Evolutionary conservation across 2,797 vertebrate species (phyloP).

Genomic region (Spheniscus humboldti): DNA sequence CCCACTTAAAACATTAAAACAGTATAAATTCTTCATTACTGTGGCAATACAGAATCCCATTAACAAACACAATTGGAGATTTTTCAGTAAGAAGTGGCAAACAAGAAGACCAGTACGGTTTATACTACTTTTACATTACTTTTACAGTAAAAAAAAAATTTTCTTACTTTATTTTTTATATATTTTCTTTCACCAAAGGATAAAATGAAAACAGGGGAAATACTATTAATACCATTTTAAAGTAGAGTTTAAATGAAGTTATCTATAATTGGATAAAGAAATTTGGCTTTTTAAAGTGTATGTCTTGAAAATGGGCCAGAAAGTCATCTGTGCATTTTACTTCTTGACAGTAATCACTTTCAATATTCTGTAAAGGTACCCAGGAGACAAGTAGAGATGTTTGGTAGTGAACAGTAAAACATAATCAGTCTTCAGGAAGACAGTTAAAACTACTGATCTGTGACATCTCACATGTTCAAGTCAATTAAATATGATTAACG

Average conservation of each 20-base stretch:
- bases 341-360: conserved; percentile 76
- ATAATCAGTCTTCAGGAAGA: conserved; percentile 75
- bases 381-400: conserved; percentile 65
- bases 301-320: conserved; percentile 60
- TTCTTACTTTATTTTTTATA: neutral
- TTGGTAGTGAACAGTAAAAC: conserved; percentile 65
- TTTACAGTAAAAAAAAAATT: neutral
- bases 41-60: neutral
- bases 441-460: conserved; percentile 77
- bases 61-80: neutral
- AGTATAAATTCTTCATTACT: neutral
- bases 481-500: conserved; percentile 82
- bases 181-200: neutral
- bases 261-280: conserved; percentile 51
- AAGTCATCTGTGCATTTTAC: conserved; percentile 64
- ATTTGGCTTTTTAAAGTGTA: conserved; percentile 31
- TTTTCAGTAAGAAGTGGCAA: neutral
- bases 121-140: neutral
- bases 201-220: neutral
- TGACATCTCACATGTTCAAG: conserved; percentile 72
- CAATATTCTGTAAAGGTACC: conserved; percentile 66
- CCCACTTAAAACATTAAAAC: neutral
- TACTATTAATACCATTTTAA: neutral
- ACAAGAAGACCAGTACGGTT: neutral
- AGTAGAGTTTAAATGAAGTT: conserved; percentile 19